Conservation (phyloP, 2,888 invertebrate species). For the Pristionchus mayeri region DNA sequence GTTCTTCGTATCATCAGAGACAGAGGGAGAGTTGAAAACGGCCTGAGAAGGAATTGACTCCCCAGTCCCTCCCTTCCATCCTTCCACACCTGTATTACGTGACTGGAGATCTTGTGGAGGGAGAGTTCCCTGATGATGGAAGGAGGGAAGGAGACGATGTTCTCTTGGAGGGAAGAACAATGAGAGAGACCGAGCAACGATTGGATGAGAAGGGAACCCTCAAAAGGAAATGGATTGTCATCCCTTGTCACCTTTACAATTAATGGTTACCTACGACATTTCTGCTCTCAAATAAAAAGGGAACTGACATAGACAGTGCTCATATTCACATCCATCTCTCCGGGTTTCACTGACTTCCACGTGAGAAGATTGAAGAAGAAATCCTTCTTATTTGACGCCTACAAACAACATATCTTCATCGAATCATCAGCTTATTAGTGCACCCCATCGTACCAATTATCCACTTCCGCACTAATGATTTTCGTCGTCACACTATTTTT, state of each 20-base stretch:
- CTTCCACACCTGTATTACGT: constrained; percentile 20
- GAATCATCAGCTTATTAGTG: too few relatives aligned
- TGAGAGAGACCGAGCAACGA: constrained; percentile 35
- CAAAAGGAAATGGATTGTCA: neutral
- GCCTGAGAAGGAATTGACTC: neutral
- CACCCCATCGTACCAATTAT: too few relatives aligned
- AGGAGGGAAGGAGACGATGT: constrained; percentile 13
- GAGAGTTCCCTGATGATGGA: constrained; percentile 30
- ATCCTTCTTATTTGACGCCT: constrained; percentile 55
- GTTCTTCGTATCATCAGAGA: constrained; percentile 15
- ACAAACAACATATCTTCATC: constrained; percentile 10
- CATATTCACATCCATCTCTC: constrained; percentile 24
- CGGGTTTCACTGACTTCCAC: constrained; percentile 50
- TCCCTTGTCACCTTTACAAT: too few relatives aligned
- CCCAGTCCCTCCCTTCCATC: too few relatives aligned
- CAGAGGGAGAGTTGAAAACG: neutral
- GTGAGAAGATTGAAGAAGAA: constrained; percentile 63
- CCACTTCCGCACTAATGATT: too few relatives aligned
- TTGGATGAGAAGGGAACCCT: constrained; percentile 41
- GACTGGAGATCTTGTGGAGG: neutral
- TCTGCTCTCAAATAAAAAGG: neutral
- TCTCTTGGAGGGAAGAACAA: constrained; percentile 33
- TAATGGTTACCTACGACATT: too few relatives aligned
- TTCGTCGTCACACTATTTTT: too few relatives aligned
- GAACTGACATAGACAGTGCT: constrained; percentile 42